phyloP scores from a whole-genome alignment of 2,113 vertebrate species.

The Cheilinus undulatus region DNA sequence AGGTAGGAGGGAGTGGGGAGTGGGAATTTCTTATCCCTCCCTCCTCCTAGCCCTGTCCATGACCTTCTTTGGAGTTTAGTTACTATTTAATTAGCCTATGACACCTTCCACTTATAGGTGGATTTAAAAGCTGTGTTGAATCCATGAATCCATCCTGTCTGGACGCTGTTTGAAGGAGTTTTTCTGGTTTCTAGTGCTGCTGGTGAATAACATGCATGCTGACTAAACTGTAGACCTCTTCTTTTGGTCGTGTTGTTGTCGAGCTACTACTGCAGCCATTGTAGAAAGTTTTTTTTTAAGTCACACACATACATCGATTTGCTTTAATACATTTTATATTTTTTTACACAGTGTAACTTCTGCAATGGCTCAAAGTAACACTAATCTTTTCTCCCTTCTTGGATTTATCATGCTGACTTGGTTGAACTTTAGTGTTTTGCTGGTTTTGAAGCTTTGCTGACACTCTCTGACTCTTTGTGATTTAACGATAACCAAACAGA shows the following conservation, averaged over 20 bases:
- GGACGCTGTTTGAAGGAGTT: constrained; percentile 18
- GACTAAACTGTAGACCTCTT: constrained; percentile 41
- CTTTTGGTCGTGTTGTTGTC: constrained; percentile 12
- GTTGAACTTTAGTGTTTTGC: constrained; percentile 21
- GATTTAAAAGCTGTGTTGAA: not conserved
- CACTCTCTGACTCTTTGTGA: constrained; percentile 21
- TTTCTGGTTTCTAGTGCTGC: constrained; percentile 30
- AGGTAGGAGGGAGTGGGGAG: no score
- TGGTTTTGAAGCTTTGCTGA: constrained; percentile 7
- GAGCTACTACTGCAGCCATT: constrained; percentile 18
- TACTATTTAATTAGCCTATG: no score
- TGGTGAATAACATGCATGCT: constrained; percentile 66
- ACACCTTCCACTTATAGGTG: not conserved
- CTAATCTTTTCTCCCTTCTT: constrained; percentile 35
- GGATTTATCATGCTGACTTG: constrained; percentile 34
- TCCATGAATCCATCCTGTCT: constrained; percentile 61
- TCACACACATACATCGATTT: constrained; percentile 1
- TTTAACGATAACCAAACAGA: constrained; percentile 48
- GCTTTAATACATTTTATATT: not conserved
- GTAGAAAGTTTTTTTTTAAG: no score
- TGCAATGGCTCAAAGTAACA: constrained; percentile 34
- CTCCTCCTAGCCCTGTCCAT: no score
- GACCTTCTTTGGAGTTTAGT: no score
- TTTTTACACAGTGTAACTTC: constrained; percentile 19
- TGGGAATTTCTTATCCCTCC: no score